Base-by-base conservation (phyloP, 2,888 invertebrate species). In the Ophion obscuratus region DNA sequence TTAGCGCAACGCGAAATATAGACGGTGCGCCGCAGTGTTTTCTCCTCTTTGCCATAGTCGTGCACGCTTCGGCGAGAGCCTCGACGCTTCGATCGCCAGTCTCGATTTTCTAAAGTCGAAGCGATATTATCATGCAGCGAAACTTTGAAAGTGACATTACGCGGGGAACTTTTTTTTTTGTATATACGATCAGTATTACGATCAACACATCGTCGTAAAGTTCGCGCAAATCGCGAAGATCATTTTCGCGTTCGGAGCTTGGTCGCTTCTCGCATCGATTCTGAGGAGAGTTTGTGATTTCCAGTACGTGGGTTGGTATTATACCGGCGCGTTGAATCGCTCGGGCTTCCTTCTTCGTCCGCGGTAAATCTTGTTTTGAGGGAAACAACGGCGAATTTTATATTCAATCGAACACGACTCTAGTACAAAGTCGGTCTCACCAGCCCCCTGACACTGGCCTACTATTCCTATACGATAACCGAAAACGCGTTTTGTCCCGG, bases 1-100 rank as follows among this genome's bases (percentile, higher is more conserved):
- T 90, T 0, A 97, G 91, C 59, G 95, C 91, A 79, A 96, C 95
- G 61, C 96, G 95, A 88, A 96, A 96, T 53, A 95, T 93, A 47
- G 95, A 95, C 0, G 96, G 96, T 0, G 95, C 95, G 53, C 93
- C 93, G 47, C 91, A 89, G 68, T 94, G 91, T 78, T 92, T 92
- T 77, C 92, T 93, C 53, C 91, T 91, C 79, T 91, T 94, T 1
- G 94, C 89, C 24, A 95, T 86, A 74, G 92, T 91, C 0, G 93
- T 89, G 79, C 94, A 94, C 86, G 93, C 93, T 2, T 91, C 90
- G 2, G 93, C 94, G 9, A 95, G 89, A 61, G 94, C 93, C 10
- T 93, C 90, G 2, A 94, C 84, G 24, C 88, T 88, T 85, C 92
- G 90, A 40, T 93, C 92, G 17, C 91, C 90, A 31, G 94, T 89